Evolutionary conservation across 2,113 vertebrate species (phyloP), one percentile per base, ranked within the genome.

Genomic region (Tyto alba): DNA sequence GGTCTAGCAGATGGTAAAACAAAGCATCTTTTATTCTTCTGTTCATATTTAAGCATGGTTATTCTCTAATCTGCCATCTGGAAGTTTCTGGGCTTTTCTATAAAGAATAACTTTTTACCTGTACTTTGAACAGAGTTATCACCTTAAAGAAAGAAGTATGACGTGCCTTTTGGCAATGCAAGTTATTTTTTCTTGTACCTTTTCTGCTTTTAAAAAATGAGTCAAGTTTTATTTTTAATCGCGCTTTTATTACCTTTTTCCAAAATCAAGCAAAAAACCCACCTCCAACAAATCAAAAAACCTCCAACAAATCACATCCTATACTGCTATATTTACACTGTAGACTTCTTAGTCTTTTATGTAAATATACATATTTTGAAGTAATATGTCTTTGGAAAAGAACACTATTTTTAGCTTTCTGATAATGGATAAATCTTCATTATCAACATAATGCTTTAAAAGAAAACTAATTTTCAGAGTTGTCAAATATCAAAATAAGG

Each of bases 201-300:
- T 53, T 69, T 52, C 25, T 45, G 73, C 34, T 93, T 85, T 84
- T 72, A 66, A 79, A 76, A 80, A 57, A 90, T 38, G 25, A 79
- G 21, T 63, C 82, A 78, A 66, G 62, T 71, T 92, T 94, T 77
- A 64, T 55, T 96, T 96, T 95, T 90, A 92, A 88, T 60, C 85
- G 82, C 3, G 2, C 9, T 88, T 97, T 97, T 96, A 96, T 97
- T 97, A 79, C 43, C 43, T 57, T 94, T 75, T 60, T 38, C 9
- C 38, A 89, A 83, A 75, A 95, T 38, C 50, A 73, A 93, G 10
- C 36, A 68, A 80, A 91, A 68, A 75, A 1, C 16, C 25, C 43
- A 38, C 43, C 71, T 84, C 48, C 63, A 78, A 84, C 72, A 91
- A 73, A 88, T 78, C 83, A 83, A n/a, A 75, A 47, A 47, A 48